phyloP scores from a whole-genome alignment of 2,113 vertebrate genomes.

The Anas platyrhynchos region DNA sequence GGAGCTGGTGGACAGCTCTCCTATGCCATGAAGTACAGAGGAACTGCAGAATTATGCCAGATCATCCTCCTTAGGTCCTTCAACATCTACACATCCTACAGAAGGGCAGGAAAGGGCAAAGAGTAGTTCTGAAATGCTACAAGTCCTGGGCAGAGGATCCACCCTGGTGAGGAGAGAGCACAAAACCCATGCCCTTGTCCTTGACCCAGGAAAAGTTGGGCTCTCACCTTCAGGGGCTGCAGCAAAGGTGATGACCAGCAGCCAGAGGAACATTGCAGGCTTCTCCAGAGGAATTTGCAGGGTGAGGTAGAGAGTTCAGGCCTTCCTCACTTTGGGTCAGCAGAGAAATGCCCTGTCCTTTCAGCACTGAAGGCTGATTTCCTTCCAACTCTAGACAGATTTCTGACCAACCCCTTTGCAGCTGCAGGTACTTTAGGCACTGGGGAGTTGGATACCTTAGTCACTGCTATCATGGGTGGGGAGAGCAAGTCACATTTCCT shows the following conservation, averaged over 20 bases:
- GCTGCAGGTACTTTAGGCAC: background rate
- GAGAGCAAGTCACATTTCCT: background rate
- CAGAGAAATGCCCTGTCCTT: background rate
- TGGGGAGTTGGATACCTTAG: too few species aligned
- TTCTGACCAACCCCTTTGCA: background rate
- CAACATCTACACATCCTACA: background rate
- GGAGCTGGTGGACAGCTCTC: background rate
- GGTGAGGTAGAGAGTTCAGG: background rate
- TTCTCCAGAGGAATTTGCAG: background rate
- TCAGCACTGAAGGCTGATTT: background rate
- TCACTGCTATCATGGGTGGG: background rate
- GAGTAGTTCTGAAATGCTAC: background rate
- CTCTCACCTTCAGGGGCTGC: conserved; percentile 4
- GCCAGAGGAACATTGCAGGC: background rate
- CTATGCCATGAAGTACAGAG: background rate
- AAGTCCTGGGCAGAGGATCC: background rate
- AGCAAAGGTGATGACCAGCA: background rate
- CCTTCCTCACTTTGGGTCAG: background rate
- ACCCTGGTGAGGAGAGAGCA: background rate
- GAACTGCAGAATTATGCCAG: background rate
- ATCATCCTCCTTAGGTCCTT: background rate
- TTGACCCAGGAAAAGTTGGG: background rate
- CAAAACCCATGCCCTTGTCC: background rate
- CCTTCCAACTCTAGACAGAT: background rate
- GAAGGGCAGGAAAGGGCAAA: background rate